Evolutionary conservation across 92 coral and sea anemone genomes (phyloP), one percentile per base, ranked within the genome.

Genomic region (Muricea muricata): DNA sequence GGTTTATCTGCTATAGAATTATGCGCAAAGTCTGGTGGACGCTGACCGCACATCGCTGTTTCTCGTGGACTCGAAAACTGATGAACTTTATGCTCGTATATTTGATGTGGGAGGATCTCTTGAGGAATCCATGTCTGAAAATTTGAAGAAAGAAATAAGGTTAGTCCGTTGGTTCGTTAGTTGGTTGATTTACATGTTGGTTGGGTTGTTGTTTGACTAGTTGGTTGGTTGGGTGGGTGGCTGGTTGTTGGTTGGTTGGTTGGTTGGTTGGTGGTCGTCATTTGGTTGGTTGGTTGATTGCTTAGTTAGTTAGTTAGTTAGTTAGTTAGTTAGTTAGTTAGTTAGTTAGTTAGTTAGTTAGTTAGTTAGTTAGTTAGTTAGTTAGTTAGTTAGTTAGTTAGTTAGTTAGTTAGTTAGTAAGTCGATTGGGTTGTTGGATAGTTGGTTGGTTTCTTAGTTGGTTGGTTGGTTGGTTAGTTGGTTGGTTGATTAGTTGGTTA

Each of bases 1-100:
- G 23, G 4, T 47, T 0, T 46, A 29, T 61, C 42, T 37, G 55
- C 0, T 14, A n/a, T 47, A 97, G 99, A 97, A 97, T 85, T 97
- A 97, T 77, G 99, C 99, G 0, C 99, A 97, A 87, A 97, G 97
- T 7, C 82, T 97, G 60, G 99, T 97, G 52, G 95, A 91, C 73
- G 99, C 99, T 67, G 99, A 97, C 89, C 91, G 99, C 55, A 97
- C 99, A 0, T 97, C 99, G 46, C 58, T 97, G 67, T 97, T 97
- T 86, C 91, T 97, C 41, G 99, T 97, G 14, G 99, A 97, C 65
- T 93, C 91, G 88, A 94, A 94, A 75, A 97, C 99, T n/a, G 93
- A 81, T 80, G 99, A 97, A 85, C 94, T 97, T 24, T 97, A 97
- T 55, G 99, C 99, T 65, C 91, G 99, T 72, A 95, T 95, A 63